Evolutionary conservation across 64 coral and sea anemone species (phyloP).

Genomic region (Hydrozoanthus tunicans): DNA sequence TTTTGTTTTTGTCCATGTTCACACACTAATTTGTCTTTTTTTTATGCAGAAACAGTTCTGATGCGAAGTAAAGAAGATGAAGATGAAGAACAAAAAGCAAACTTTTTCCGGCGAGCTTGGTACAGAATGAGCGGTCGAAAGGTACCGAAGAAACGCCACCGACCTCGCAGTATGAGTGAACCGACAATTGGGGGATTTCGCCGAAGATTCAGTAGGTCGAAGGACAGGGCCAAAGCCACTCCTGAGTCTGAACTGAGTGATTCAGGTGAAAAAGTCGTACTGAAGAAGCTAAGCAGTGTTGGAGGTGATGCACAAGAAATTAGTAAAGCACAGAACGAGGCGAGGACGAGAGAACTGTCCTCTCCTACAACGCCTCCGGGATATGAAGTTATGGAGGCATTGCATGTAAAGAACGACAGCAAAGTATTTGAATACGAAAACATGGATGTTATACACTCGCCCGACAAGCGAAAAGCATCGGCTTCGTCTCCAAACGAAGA

Average conservation of each 20-base stretch:
- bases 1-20: too few species aligned
- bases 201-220: not conserved
- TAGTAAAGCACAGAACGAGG: not conserved
- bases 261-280: not conserved
- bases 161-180: constrained; percentile 27
- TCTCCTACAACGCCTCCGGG: constrained; percentile 23
- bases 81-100: constrained; percentile 1
- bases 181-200: constrained; percentile 8
- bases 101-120: constrained; percentile 47
- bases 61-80: constrained; percentile 47
- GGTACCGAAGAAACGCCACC: not conserved
- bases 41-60: constrained; percentile 34
- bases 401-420: not conserved
- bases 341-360: not conserved
- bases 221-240: not conserved
- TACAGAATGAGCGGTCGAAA: constrained; percentile 43
- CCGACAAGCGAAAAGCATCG: constrained; percentile 2
- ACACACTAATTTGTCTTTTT: not conserved
- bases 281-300: not conserved
- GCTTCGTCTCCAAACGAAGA: constrained; percentile 22
- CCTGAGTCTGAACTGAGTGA: not conserved
- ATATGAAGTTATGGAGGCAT: constrained; percentile 29
- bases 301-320: not conserved
- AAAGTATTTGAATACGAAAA: constrained; percentile 15
- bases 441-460: not conserved